phyloP scores from a whole-genome alignment of 1,140 invertebrate genomes.

The Odontomachus brunneus region DNA sequence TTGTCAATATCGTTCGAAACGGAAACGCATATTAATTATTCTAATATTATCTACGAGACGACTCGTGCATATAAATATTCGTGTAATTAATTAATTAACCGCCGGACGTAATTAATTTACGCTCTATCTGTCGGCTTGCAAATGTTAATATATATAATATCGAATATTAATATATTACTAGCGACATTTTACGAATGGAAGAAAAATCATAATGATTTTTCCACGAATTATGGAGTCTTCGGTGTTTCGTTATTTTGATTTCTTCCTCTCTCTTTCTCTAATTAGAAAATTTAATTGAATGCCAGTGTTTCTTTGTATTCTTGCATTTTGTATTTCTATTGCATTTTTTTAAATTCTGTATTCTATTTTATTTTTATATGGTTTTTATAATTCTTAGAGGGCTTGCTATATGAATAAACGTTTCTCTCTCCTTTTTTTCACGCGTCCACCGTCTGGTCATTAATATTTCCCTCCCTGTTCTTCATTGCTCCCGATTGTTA shows the following conservation, averaged over 20 bases:
- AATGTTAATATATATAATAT: too few species aligned
- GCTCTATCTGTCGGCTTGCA: background rate
- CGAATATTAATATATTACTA: background rate
- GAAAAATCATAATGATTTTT: background rate
- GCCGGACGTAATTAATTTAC: background rate
- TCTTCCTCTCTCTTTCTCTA: too few species aligned
- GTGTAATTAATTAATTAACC: background rate
- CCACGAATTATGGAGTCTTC: background rate
- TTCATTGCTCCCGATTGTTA: background rate
- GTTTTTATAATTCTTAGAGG: too few species aligned
- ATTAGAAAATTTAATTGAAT: too few species aligned
- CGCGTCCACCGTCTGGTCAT: background rate
- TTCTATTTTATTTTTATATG: too few species aligned
- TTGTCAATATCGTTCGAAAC: constrained; percentile 11
- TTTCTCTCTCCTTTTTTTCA: background rate
- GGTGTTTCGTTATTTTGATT: background rate
- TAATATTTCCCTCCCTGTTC: background rate
- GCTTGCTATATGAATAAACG: too few species aligned
- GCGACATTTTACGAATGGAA: background rate
- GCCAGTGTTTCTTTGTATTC: too few species aligned
- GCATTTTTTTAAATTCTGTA: too few species aligned
- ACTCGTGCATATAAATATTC: constrained; percentile 6
- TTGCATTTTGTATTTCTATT: too few species aligned
- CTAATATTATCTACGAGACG: background rate
- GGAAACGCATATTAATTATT: constrained; percentile 5